Conservation (phyloP, 2,888 invertebrate genomes). For the Synanthedon vespiformis region DNA sequence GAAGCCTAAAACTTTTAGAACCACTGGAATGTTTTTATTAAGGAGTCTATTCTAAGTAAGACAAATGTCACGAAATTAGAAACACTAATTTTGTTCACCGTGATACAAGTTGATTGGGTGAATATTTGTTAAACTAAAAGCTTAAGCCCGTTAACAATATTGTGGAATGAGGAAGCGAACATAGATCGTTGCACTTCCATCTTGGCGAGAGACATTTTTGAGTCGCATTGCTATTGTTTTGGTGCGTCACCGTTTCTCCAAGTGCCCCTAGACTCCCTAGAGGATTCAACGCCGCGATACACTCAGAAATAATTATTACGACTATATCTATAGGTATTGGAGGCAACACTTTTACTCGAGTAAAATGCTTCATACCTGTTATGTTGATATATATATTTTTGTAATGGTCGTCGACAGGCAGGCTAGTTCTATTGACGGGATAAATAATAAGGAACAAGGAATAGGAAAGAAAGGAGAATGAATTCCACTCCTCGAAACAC, state of each 20-base stretch:
- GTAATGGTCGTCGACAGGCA: too few species aligned
- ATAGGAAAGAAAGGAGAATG: too few species aligned
- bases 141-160: slow-evolving; percentile 13
- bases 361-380: background rate
- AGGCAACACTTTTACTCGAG: slow-evolving; percentile 16
- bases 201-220: slow-evolving; percentile 22
- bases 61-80: background rate
- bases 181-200: slow-evolving; percentile 15
- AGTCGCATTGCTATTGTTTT: slow-evolving; percentile 24
- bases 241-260: slow-evolving; percentile 15
- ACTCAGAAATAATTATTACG: slow-evolving; percentile 33
- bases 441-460: too few species aligned
- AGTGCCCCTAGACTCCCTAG: slow-evolving; percentile 21
- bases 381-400: too few species aligned
- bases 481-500: too few species aligned
- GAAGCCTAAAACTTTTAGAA: too few species aligned
- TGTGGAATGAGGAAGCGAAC: slow-evolving; percentile 12
- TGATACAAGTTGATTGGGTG: too few species aligned
- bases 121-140: slow-evolving; percentile 12
- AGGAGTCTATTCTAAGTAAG: background rate
- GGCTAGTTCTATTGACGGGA: too few species aligned
- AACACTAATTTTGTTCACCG: background rate
- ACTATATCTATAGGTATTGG: slow-evolving; percentile 23
- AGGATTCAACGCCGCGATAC: slow-evolving; percentile 15
- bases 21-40: too few species aligned